phyloP scores from a whole-genome alignment of 1,140 invertebrate species.

The Magallana ariakensis region DNA sequence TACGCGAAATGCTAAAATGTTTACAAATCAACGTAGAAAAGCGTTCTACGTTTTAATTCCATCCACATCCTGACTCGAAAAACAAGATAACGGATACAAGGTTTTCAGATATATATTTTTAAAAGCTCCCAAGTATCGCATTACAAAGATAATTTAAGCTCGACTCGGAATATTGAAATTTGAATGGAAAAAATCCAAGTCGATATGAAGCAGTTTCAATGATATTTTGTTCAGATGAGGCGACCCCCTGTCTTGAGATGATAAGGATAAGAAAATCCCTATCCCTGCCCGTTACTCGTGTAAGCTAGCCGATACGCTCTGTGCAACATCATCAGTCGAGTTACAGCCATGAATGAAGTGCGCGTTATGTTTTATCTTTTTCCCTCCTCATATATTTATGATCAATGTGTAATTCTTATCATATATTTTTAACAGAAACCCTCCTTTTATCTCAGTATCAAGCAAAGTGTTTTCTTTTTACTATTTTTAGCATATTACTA shows the following conservation, averaged over 20 bases:
- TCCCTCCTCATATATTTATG: no score
- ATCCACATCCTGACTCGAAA: not conserved
- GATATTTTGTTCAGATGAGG: conserved; percentile 10
- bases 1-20: not conserved
- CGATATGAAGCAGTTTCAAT: not conserved
- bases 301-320: not conserved
- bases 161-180: not conserved
- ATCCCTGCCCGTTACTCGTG: not conserved
- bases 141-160: not conserved
- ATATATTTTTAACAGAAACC: no score
- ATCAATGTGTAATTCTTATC: no score
- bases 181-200: not conserved
- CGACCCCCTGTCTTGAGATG: not conserved
- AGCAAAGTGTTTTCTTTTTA: no score
- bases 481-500: no score
- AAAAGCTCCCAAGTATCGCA: not conserved
- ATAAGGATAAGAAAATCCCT: not conserved
- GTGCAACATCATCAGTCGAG: not conserved
- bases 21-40: not conserved
- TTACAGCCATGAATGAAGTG: not conserved
- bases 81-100: conserved; percentile 7
- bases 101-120: conserved; percentile 28
- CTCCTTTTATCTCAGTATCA: no score
- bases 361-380: no score
- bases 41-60: not conserved